Evolutionary conservation across 2,888 invertebrate species (phyloP), one percentile per base, ranked within the genome.

Genomic region (Apamea anceps): DNA sequence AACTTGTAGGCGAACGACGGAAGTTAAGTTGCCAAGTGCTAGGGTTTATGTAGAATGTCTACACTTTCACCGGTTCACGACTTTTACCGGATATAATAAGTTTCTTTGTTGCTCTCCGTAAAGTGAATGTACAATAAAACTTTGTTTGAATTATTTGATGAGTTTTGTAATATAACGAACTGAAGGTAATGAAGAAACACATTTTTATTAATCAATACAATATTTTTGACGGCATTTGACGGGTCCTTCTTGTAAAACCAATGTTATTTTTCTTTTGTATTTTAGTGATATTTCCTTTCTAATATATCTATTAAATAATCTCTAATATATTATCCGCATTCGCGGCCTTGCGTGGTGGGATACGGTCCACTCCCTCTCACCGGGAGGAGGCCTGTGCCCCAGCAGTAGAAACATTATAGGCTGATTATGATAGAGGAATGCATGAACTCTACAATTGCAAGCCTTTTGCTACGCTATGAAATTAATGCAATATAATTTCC

Each of bases 11-110:
- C 25, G 77, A 66, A 72, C 63, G 68, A 65, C n/a, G 28, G 74
- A 68, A 68, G 84, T 57, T 83, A 67, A 73, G 72, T 75, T 85
- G 74, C 71, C 63, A 74, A 72, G 62, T 28, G 73, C 73, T 42
- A 42, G 42, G 72, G 79, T 72, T 83, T 70, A 86, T 54, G 72
- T 45, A 45, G n/a, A 84, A 77, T 60, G 77, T 72, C 45, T 83
- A 48, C 63, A 83, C 37, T 72, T 77, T 60, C n/a, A 86, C 51
- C 32, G 37, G 15, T 70, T 70, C 51, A 72, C 13, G 66, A 72
- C 18, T 68, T 68, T 68, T 63, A 54, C 62, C 25, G 54, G 37
- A 57, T 68, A 67, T 66, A 21, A 21, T 37, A 4, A 10, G n/a
- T 57, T 82, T 60, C 25, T 57, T 67, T 72, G 28, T 54, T 42